phyloP scores from a whole-genome alignment of 1,140 invertebrate species.

The Mamestra configurata region DNA sequence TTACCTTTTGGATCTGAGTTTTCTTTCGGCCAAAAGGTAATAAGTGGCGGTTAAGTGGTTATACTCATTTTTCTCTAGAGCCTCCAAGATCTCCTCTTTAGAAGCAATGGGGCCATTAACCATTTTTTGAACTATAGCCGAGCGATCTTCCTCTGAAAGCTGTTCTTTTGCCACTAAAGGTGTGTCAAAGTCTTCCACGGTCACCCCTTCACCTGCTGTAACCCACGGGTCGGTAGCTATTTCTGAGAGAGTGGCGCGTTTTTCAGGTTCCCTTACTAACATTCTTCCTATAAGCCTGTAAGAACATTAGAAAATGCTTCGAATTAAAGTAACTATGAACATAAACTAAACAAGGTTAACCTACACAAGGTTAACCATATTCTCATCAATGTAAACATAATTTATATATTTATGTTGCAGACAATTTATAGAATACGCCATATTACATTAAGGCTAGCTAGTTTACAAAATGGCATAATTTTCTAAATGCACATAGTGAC shows the following conservation, averaged over 20 bases:
- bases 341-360: no score
- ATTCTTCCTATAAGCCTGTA: slow-evolving; percentile 95
- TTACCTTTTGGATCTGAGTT: slow-evolving; percentile 91
- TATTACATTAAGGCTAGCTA: no score
- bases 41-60: slow-evolving; percentile 99
- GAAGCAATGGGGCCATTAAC: slow-evolving; percentile 97
- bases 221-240: slow-evolving; percentile 97
- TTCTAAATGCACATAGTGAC: no score
- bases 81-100: slow-evolving; percentile 97
- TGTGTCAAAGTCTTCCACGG: slow-evolving; percentile 82
- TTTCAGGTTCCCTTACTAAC: slow-evolving; percentile 97
- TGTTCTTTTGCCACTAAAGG: slow-evolving; percentile 83
- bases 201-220: slow-evolving; percentile 87
- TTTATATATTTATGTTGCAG: no score
- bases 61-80: slow-evolving; percentile 98
- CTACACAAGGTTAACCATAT: background rate
- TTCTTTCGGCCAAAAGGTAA: slow-evolving; percentile 98
- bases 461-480: no score
- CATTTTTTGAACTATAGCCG: slow-evolving; percentile 98
- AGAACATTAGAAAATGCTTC: slow-evolving; percentile 2
- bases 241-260: slow-evolving; percentile 95
- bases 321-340: background rate
- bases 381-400: background rate
- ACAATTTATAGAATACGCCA: no score
- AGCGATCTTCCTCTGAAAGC: slow-evolving; percentile 95